A percentile compares a stretch with the other conserved stretches of the same genome.
Evolutionary conservation across 1,140 invertebrate species (phyloP).

Genomic region (Portunus trituberculatus): DNA sequence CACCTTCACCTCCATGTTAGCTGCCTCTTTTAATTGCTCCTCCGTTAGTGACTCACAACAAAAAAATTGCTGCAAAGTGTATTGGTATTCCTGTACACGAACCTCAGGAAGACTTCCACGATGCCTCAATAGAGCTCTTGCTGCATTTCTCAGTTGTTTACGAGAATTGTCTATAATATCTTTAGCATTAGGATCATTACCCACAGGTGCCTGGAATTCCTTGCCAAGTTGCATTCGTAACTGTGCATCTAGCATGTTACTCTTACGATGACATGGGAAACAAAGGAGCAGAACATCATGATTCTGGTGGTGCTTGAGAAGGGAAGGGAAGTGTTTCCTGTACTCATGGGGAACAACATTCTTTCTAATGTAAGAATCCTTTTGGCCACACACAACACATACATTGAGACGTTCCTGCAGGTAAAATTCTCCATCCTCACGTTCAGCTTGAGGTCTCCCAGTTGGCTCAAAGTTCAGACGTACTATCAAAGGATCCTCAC

Average conservation of each 20-base stretch:
- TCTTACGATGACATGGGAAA: conserved; percentile 87
- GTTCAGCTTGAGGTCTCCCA: conserved; percentile 86
- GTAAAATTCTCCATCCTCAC: conserved; percentile 81
- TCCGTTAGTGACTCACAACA: conserved; percentile 78
- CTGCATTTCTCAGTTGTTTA: conserved; percentile 85
- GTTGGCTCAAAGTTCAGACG: conserved; percentile 90
- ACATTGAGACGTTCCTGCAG: conserved; percentile 86
- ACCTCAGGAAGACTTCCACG: conserved; percentile 68
- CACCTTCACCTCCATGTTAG: conserved; percentile 79
- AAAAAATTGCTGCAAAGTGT: conserved; percentile 79
- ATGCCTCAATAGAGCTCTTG: conserved; percentile 83
- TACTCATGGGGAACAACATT: conserved; percentile 92
- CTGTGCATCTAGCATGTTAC: conserved; percentile 86
- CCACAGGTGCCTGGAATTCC: conserved; percentile 85
- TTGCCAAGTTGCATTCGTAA: conserved; percentile 84
- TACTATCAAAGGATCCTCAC: conserved; percentile 88
- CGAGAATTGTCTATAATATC: conserved; percentile 78
- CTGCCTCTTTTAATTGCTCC: conserved; percentile 79
- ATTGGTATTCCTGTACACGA: conserved; percentile 77
- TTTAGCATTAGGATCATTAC: conserved; percentile 80
- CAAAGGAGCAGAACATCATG: conserved; percentile 91
- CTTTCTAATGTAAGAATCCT: conserved; percentile 88
- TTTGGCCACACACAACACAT: conserved; percentile 91
- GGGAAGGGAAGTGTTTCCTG: conserved; percentile 89
- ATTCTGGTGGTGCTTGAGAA: conserved; percentile 91